Evolutionary conservation across 2,113 vertebrate genomes (phyloP).

Genomic region (Entelurus aequoreus): DNA sequence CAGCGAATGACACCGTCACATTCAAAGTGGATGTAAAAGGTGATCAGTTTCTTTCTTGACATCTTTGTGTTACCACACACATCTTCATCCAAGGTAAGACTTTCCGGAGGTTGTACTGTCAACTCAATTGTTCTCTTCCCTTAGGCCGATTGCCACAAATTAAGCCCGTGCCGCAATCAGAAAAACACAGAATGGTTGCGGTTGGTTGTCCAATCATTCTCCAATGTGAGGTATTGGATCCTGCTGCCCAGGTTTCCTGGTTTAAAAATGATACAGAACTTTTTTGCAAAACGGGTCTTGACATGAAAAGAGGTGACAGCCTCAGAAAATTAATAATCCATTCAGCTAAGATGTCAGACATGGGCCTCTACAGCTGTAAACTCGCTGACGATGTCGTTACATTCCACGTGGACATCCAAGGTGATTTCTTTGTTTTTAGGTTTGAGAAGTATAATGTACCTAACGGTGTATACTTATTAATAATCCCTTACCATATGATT

Average conservation of each 20-base stretch:
- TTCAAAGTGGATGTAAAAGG: slow-evolving; percentile 74
- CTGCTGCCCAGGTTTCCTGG: slow-evolving; percentile 77
- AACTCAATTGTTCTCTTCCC: slow-evolving; percentile 41
- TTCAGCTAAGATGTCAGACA: slow-evolving; percentile 73
- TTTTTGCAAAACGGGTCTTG: slow-evolving; percentile 69
- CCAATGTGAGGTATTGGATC: slow-evolving; percentile 77
- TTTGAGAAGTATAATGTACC: slow-evolving; percentile 9
- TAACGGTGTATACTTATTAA: background rate
- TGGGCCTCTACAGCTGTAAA: slow-evolving; percentile 82
- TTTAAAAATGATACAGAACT: slow-evolving; percentile 85
- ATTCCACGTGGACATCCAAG: slow-evolving; percentile 82
- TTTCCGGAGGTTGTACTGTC: slow-evolving; percentile 4
- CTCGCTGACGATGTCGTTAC: slow-evolving; percentile 76
- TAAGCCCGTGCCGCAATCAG: slow-evolving; percentile 56
- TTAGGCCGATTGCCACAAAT: slow-evolving; percentile 64
- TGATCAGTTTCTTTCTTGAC: slow-evolving; percentile 49
- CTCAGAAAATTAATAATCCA: slow-evolving; percentile 75
- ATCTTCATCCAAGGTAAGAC: slow-evolving; percentile 7
- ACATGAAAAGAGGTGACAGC: slow-evolving; percentile 75
- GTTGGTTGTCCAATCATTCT: slow-evolving; percentile 73
- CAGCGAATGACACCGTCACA: slow-evolving; percentile 58
- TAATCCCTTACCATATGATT: background rate
- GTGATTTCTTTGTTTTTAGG: slow-evolving; percentile 64
- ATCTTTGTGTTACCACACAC: slow-evolving; percentile 8
- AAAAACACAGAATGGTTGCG: slow-evolving; percentile 59